Conservation (phyloP, 2,113 vertebrate genomes). For the Hippolais icterina region DNA sequence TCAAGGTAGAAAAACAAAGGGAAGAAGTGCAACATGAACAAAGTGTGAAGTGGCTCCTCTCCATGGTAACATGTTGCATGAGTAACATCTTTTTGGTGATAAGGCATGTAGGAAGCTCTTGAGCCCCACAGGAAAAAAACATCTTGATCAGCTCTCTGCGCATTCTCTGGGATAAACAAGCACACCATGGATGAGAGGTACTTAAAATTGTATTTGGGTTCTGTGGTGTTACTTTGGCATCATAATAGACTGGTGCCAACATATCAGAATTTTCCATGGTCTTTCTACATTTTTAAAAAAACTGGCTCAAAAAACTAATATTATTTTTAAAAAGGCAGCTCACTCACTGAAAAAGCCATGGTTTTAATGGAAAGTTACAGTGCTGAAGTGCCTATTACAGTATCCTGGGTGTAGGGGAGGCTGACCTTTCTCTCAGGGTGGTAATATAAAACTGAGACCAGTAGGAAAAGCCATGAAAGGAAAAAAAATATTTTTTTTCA, state of each 20-base stretch:
- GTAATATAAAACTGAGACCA: background rate
- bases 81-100: background rate
- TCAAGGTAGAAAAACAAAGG: conserved; percentile 32
- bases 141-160: background rate
- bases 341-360: background rate
- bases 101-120: background rate
- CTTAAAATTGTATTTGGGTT: background rate
- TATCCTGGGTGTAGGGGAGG: background rate
- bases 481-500: background rate
- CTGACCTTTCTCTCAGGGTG: background rate
- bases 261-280: background rate
- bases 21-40: background rate
- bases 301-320: background rate
- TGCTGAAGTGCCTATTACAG: background rate
- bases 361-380: background rate
- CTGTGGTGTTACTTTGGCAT: background rate
- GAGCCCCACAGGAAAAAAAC: background rate
- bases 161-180: background rate
- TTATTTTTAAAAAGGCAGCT: background rate
- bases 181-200: background rate
- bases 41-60: conserved; percentile 7
- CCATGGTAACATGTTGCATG: background rate
- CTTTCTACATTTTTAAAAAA: background rate
- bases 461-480: background rate
- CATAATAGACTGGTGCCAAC: background rate